These are phyloP conservation scores for Lasioglossum baleicum DNA, from an alignment of 1,140 invertebrate genomes.

Conservation along the genomic window DNA sequence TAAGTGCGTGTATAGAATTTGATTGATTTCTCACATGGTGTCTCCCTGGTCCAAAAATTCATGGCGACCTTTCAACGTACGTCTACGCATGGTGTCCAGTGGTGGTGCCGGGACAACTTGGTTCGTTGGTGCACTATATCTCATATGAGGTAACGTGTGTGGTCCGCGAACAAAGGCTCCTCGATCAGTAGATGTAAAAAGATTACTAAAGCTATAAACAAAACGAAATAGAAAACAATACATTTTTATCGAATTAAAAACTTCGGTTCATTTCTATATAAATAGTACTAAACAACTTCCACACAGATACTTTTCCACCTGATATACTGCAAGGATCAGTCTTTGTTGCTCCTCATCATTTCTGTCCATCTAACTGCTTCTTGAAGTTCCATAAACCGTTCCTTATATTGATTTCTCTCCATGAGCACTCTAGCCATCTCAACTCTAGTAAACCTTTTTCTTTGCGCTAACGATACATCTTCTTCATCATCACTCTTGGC, in stretches of 20 bases:
- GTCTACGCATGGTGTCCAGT: slow-evolving; percentile 82
- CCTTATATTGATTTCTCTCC: slow-evolving; percentile 99
- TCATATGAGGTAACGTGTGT: slow-evolving; percentile 80
- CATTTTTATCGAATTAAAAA: too few relatives aligned
- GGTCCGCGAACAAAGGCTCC: slow-evolving; percentile 74
- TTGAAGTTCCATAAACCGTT: slow-evolving; percentile 98
- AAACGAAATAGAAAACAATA: slow-evolving; percentile 16
- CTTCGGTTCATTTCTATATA: neutral
- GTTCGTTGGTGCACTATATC: slow-evolving; percentile 88
- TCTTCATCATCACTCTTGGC: slow-evolving; percentile 88
- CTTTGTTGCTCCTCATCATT: slow-evolving; percentile 94
- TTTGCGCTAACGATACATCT: slow-evolving; percentile 96
- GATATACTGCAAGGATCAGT: slow-evolving; percentile 89
- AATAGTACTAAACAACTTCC: slow-evolving; percentile 91
- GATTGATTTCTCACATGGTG: slow-evolving; percentile 77
- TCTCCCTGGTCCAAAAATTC: slow-evolving; percentile 80
- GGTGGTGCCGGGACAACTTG: slow-evolving; percentile 85
- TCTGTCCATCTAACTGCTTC: slow-evolving; percentile 99
- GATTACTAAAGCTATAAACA: slow-evolving; percentile 92
- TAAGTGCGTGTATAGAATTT: slow-evolving; percentile 69
- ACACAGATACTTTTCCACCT: slow-evolving; percentile 92
- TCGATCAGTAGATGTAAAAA: slow-evolving; percentile 87
- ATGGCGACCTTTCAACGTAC: slow-evolving; percentile 80
- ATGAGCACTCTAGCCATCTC: slow-evolving; percentile 99
- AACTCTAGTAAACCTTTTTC: slow-evolving; percentile 97